phyloP scores from a whole-genome alignment of 2,113 vertebrate species.

The Brachyistius frenatus region DNA sequence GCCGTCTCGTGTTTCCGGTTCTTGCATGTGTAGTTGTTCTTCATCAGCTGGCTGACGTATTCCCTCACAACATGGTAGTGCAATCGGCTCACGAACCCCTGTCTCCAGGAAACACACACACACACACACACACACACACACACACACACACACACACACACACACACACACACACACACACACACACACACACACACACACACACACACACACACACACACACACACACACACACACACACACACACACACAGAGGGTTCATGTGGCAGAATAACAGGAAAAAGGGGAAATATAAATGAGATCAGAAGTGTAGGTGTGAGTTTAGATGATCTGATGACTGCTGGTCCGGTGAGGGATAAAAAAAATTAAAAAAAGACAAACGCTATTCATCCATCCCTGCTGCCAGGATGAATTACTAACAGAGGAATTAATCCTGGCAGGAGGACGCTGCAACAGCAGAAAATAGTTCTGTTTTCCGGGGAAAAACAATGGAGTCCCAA shows the following conservation, averaged over 20 bases:
- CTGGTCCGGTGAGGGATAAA: no score
- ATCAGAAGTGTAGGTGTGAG: no score
- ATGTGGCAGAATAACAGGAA: constrained; percentile 26
- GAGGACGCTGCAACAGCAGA: background rate
- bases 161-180: constrained; percentile 13
- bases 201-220: background rate
- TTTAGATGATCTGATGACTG: no score
- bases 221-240: no score
- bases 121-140: background rate
- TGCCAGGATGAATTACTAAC: background rate
- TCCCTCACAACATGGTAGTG: constrained; percentile 77
- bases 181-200: background rate
- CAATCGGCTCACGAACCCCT: constrained; percentile 72
- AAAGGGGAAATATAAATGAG: background rate
- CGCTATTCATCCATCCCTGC: constrained; percentile 33
- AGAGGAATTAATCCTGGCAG: background rate
- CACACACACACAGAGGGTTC: background rate
- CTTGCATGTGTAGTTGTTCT: constrained; percentile 79
- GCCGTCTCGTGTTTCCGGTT: constrained; percentile 80
- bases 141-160: background rate
- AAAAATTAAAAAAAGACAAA: no score
- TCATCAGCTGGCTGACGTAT: constrained; percentile 84
- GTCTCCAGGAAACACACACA: constrained; percentile 33
- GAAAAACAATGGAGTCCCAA: constrained; percentile 28
- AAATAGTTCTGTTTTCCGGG: background rate